Evolutionary conservation across 2,888 invertebrate genomes (phyloP).

Genomic region (Diarsia mendica): DNA sequence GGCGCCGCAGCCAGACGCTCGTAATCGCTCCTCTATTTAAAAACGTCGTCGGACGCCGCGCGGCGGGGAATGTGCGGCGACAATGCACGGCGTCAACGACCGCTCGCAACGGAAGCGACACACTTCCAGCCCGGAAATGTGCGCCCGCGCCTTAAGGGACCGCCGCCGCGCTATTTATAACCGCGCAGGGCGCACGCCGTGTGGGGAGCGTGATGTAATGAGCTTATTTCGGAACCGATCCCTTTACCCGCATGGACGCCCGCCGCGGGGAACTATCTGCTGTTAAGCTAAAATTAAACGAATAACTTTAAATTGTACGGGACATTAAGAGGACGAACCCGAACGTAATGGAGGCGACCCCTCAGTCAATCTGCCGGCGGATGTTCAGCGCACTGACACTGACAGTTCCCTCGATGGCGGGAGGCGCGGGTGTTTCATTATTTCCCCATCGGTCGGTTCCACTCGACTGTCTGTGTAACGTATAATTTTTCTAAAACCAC

Average conservation of each 20-base stretch:
- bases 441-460: slow-evolving; percentile 42
- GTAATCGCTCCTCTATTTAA: slow-evolving; percentile 89
- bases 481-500: slow-evolving; percentile 62
- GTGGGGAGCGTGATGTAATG: slow-evolving; percentile 82
- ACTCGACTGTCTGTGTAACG: slow-evolving; percentile 52
- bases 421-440: slow-evolving; percentile 35
- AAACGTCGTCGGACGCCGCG: slow-evolving; percentile 85
- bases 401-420: slow-evolving; percentile 27
- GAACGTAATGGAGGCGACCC: slow-evolving; percentile 24
- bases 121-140: slow-evolving; percentile 90
- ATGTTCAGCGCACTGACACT: slow-evolving; percentile 25
- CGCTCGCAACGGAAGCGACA: slow-evolving; percentile 89
- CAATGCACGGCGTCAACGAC: slow-evolving; percentile 89
- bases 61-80: slow-evolving; percentile 88
- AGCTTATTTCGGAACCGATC: slow-evolving; percentile 78
- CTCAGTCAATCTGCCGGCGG: slow-evolving; percentile 27
- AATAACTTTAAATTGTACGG: slow-evolving; percentile 37
- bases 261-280: slow-evolving; percentile 47
- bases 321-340: slow-evolving; percentile 38
- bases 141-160: slow-evolving; percentile 89
- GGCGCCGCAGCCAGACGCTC: slow-evolving; percentile 87
- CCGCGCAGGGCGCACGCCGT: slow-evolving; percentile 77
- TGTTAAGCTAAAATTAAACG: slow-evolving; percentile 51
- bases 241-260: slow-evolving; percentile 68
- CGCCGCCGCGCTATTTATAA: slow-evolving; percentile 85